A percentile compares a stretch with the other conserved stretches of the same genome.
phyloP scores from a whole-genome alignment of 2,888 invertebrate species.

The Agriopis leucophaearia region DNA sequence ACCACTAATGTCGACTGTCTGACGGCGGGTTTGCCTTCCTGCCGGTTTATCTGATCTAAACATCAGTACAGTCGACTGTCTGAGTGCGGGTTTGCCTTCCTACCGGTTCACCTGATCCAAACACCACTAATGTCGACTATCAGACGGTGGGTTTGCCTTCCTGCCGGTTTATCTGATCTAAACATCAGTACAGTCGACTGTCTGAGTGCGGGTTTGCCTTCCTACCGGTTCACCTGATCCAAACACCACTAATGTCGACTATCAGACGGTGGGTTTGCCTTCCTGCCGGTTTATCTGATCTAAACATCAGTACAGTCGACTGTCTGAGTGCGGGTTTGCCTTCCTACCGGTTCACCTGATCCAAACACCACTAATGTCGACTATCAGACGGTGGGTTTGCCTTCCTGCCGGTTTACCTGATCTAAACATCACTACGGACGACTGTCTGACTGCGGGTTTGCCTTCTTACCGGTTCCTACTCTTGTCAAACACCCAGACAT shows the following conservation, averaged over 20 bases:
- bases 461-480: no score
- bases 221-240: background rate
- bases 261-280: background rate
- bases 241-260: background rate
- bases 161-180: background rate
- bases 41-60: background rate
- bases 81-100: background rate
- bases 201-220: background rate
- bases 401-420: background rate
- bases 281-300: background rate
- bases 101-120: background rate
- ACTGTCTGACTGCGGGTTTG: no score
- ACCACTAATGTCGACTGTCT: background rate
- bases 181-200: background rate
- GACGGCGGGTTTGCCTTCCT: background rate
- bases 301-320: background rate
- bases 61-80: background rate
- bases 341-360: conserved; percentile 79
- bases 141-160: background rate
- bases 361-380: conserved; percentile 18
- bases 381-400: background rate
- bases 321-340: conserved; percentile 47
- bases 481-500: background rate
- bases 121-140: background rate
- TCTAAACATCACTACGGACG: background rate